Conservation (phyloP, 2,797 vertebrate genomes). For the Micropoecilia bifurca region DNA sequence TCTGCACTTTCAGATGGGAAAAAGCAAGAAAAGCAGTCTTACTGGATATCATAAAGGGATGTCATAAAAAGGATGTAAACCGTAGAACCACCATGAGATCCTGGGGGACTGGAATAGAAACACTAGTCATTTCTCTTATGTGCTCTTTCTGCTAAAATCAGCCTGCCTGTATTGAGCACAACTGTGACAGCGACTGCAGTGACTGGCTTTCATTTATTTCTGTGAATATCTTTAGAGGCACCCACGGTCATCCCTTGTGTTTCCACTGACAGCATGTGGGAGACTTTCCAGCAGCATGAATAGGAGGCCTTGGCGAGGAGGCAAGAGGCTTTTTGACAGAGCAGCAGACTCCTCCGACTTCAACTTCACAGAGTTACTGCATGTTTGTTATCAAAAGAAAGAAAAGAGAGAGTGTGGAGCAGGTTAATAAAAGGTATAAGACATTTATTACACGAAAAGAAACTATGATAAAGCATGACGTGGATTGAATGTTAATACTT, state of each 20-base stretch:
- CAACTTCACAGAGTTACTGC: conserved; percentile 24
- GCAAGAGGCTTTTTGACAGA: conserved; percentile 59
- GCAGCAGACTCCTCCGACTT: conserved; percentile 48
- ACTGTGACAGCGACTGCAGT: conserved; percentile 40
- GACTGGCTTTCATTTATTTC: conserved; percentile 23
- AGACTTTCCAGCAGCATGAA: conserved; percentile 65
- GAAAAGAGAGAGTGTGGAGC: conserved; percentile 21
- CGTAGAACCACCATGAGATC: conserved; percentile 15
- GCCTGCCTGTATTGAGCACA: conserved; percentile 33
- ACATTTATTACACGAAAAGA: conserved; percentile 5
- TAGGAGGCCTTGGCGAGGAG: conserved; percentile 65
- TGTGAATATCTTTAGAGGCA: conserved; percentile 52
- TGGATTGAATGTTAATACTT: conserved; percentile 1
- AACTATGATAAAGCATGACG: conserved; percentile 6
- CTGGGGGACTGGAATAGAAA: conserved; percentile 15
- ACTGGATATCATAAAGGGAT: conserved; percentile 6
- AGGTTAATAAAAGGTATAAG: conserved; percentile 1
- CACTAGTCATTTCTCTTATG: conserved; percentile 14
- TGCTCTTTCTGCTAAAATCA: conserved; percentile 17
- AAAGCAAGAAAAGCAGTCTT: conserved; percentile 10
- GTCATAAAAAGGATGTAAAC: conserved; percentile 18
- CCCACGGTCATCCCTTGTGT: conserved; percentile 66
- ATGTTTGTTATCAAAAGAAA: conserved; percentile 32
- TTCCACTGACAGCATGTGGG: conserved; percentile 68
- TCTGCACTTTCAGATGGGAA: not conserved